Evolutionary conservation across 23 tunicate genomes (phyloP), one percentile per base, ranked within the genome.

Genomic region (Trididemnum miniatum): DNA sequence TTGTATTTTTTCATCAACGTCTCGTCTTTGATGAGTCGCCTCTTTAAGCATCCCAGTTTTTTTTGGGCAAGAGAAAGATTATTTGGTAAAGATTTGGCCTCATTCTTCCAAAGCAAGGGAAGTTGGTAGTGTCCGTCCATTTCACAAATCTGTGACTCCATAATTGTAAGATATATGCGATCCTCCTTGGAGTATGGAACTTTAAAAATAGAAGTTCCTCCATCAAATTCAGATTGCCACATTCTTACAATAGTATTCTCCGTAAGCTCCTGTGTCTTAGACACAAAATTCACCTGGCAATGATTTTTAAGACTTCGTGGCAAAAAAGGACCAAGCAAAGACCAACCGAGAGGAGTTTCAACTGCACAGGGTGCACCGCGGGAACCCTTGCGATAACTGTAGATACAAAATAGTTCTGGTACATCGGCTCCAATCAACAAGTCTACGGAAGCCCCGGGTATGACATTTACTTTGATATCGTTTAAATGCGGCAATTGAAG

Each of bases 91-190:
- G 12, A 15, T 44, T 62, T 62, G 22, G 5, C 4, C 22, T 62
- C 26, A 20, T 62, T 25, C 22, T 62, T 62, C 67, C 67, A 62
- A n/a, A 15, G 67, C 67, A 62, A 62, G 5, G 67, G 67, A 20
- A 62, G 67, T 62, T n/a, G 67, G 67, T 62, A 62, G 22, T 62
- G 29, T 62, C 67, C 67, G 5, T 62, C 67, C 25, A 4, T 25
- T 4, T 4, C 5, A 62, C 67, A 15, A 20, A 62, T 20, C 5
- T 5, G 4, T 4, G 67, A 62, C 29, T 62, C 26, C 67, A 62
- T 15, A n/a, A 12, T n/a, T n/a, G 15, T 26, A 26, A 12, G 29
- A 62, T 20, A 20, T 12, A 4, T 25, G 27, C 67, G 27, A 20
- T 25, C 67, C 22, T 62, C 67, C 4, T n/a, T 62, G 4, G 67